Evolutionary conservation across 1,140 invertebrate species (phyloP).

Genomic region (Dermatophagoides farinae): DNA sequence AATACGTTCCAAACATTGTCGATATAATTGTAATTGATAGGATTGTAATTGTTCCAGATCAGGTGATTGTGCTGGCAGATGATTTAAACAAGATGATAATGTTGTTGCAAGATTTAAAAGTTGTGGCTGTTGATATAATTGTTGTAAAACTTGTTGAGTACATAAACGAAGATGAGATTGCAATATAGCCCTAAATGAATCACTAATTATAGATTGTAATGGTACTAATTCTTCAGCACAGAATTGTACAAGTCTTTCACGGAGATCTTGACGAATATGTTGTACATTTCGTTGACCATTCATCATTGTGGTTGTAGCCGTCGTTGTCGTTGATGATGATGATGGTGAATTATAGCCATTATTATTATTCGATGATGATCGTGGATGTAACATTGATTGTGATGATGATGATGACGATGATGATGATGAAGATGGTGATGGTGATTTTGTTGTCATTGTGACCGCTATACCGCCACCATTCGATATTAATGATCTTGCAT

Average conservation of each 20-base stretch:
- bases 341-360: neutral
- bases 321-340: neutral
- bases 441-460: neutral
- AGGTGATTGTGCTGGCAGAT: neutral
- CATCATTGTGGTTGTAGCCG: neutral
- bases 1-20: neutral
- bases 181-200: conserved; percentile 8
- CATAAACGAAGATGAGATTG: conserved; percentile 7
- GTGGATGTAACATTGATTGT: neutral
- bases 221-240: conserved; percentile 12
- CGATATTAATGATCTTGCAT: neutral
- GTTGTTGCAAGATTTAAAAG: neutral
- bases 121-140: conserved; percentile 5
- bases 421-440: neutral
- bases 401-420: neutral
- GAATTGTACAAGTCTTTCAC: conserved; percentile 9
- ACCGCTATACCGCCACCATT: neutral
- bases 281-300: neutral
- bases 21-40: neutral
- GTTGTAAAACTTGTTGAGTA: neutral
- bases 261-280: conserved; percentile 8
- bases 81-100: conserved; percentile 1
- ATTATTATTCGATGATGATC: neutral
- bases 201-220: neutral
- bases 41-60: conserved; percentile 1